Conservation (phyloP, 2,888 invertebrate genomes). For the Eucriotettix oculatus region DNA sequence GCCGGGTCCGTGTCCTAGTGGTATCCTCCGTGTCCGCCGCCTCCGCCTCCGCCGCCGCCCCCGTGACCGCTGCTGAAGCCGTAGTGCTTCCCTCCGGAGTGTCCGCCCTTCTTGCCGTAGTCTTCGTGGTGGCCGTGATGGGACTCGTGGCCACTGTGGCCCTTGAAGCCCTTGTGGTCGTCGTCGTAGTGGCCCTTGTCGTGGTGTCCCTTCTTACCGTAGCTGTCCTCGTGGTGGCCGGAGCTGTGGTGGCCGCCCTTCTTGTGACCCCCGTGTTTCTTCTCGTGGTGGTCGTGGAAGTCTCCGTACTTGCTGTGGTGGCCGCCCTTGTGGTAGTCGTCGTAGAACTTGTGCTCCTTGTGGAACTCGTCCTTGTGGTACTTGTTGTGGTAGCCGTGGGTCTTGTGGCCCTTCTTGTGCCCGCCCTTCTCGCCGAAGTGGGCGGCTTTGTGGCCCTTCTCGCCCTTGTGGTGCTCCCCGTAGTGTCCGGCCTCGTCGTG, state of each 20-base stretch:
- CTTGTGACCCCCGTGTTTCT: slow-evolving; percentile 65
- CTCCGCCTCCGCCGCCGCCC: too few species aligned
- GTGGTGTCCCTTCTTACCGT: slow-evolving; percentile 64
- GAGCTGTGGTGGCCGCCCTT: slow-evolving; percentile 70
- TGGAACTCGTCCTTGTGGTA: slow-evolving; percentile 75
- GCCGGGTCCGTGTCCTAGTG: too few species aligned
- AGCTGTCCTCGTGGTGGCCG: slow-evolving; percentile 56
- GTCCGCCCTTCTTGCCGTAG: slow-evolving; percentile 64
- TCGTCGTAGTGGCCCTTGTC: slow-evolving; percentile 68
- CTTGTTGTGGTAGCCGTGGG: slow-evolving; percentile 71
- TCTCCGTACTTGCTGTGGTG: slow-evolving; percentile 65
- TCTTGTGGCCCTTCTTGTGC: slow-evolving; percentile 71
- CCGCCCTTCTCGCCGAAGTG: slow-evolving; percentile 50
- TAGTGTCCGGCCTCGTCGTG: slow-evolving; percentile 49
- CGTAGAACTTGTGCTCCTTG: slow-evolving; percentile 74
- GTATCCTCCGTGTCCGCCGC: too few species aligned
- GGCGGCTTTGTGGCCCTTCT: slow-evolving; percentile 48
- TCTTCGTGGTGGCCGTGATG: slow-evolving; percentile 59
- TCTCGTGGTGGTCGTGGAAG: slow-evolving; percentile 58
- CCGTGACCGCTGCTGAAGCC: slow-evolving; percentile 37
- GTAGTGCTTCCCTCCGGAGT: slow-evolving; percentile 55
- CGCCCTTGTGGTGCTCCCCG: slow-evolving; percentile 43
- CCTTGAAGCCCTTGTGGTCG: slow-evolving; percentile 64
- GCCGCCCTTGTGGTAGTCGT: slow-evolving; percentile 66
- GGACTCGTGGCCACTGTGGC: slow-evolving; percentile 57